Base-by-base conservation (phyloP, 2,888 invertebrate species). In the Eulithis prunata region DNA sequence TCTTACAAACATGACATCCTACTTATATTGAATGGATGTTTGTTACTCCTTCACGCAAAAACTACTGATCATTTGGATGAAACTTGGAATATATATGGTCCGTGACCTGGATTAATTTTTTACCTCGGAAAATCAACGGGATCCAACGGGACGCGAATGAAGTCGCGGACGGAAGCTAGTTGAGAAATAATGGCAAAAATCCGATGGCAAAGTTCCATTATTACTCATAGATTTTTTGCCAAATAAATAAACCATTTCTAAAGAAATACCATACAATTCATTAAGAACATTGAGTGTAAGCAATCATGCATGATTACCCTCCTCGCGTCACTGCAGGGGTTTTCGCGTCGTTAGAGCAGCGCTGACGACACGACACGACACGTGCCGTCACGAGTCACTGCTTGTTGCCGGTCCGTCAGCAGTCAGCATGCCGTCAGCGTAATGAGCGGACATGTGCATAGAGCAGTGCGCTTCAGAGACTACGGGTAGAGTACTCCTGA, bases 371-470 rank as follows among this genome's bases (percentile, higher is more conserved):
- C 70, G 53, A 43, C 46, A 43, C 70, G 54, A 14, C 54, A 54
- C 53, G 71, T 66, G 71, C 47, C 64, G 46, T 46, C 64, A 69
- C 72, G 65, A 59, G 52, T 64, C 69, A 64, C 45, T 65, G 69
- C 57, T 57, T 62, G 55, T 62, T 57, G 49, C 59, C 58, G 62
- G 65, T 71, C 65, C 53, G 66, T 70, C 70, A 72, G 41, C 65
- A 51, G 66, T 70, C 70, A 72, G 65, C 66, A 57, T 53, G 53
- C 68, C 51, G 58, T 69, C 67, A 43, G 57, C 60, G 54, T 74
- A 71, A 74, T 71, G 70, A 74, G 69, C 58, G 62, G 62, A 57
- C 61, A 52, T 64, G 67, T 55, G 21, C 12, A 21, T n/a, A 56
- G 56, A 41, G 38, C 56, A 61, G 47, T 12, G 13, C 11, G n/a